Evolutionary conservation across 2,888 invertebrate genomes (phyloP).

Genomic region (Cephus spinipes): DNA sequence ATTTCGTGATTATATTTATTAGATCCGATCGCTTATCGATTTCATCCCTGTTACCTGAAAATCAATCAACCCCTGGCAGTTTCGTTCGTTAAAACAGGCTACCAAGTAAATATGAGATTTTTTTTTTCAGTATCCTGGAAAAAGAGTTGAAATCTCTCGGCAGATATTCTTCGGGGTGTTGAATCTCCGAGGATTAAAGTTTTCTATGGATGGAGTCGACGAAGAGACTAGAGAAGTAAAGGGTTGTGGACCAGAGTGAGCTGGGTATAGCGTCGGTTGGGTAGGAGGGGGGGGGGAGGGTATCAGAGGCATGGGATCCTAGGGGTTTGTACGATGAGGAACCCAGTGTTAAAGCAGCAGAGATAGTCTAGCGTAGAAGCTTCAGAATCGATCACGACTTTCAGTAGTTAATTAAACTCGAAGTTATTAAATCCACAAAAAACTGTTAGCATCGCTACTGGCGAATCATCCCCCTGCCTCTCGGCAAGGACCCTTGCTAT

Average conservation of each 20-base stretch:
- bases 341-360: conserved; percentile 30
- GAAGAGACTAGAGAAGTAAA: conserved; percentile 14
- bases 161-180: conserved; percentile 23
- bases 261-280: neutral
- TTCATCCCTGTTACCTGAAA: neutral
- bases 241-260: conserved; percentile 13
- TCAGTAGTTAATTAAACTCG: conserved; percentile 62
- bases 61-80: neutral
- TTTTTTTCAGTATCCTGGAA: neutral
- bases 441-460: conserved; percentile 42
- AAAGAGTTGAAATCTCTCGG: neutral
- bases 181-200: conserved; percentile 31
- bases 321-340: conserved; percentile 6
- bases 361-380: conserved; percentile 33
- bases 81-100: neutral
- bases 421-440: conserved; percentile 61
- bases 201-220: conserved; percentile 12
- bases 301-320: neutral
- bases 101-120: neutral
- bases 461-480: conserved; percentile 23
- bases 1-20: neutral
- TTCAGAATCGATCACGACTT: conserved; percentile 56
- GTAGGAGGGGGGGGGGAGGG: too few relatives aligned
- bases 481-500: neutral
- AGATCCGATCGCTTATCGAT: neutral